Conservation (phyloP, 2,113 vertebrate species). For the Monopterus albus region DNA sequence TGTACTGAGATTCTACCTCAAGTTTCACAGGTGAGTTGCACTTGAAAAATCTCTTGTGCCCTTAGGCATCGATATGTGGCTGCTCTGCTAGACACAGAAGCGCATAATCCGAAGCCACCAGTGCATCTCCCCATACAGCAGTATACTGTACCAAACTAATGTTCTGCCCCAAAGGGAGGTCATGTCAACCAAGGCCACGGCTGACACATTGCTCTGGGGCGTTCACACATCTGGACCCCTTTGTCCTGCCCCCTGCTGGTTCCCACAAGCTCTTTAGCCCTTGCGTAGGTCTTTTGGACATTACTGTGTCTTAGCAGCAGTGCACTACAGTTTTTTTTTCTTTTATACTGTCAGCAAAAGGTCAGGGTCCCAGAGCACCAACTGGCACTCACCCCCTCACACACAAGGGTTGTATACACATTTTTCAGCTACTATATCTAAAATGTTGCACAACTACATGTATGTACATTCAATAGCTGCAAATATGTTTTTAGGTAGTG, state of each 20-base stretch:
- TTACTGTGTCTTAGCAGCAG: constrained; percentile 72
- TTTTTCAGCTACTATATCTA: background rate
- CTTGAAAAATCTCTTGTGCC: constrained; percentile 4
- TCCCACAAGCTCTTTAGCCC: constrained; percentile 66
- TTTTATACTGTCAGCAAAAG: constrained; percentile 73
- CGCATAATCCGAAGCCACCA: constrained; percentile 36
- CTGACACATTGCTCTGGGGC: constrained; percentile 69
- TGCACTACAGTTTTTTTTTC: constrained; percentile 68
- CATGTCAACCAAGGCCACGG: constrained; percentile 67
- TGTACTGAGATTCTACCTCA: background rate
- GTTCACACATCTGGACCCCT: constrained; percentile 79
- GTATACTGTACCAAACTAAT: constrained; percentile 50
- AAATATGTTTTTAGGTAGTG: constrained; percentile 1
- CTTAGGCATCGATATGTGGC: background rate
- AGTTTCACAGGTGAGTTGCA: constrained; percentile 1
- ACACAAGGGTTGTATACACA: constrained; percentile 15
- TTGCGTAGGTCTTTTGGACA: constrained; percentile 64
- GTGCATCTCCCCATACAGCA: constrained; percentile 28
- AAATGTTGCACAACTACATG: too few species aligned
- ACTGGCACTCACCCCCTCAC: constrained; percentile 22
- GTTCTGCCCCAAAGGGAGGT: constrained; percentile 74
- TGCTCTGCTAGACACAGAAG: background rate
- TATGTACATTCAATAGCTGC: constrained; percentile 1
- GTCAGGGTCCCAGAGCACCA: constrained; percentile 66
- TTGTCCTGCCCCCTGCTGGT: constrained; percentile 65